phyloP scores from a whole-genome alignment of 2,888 invertebrate species.

The Boloria euphrosyne region DNA sequence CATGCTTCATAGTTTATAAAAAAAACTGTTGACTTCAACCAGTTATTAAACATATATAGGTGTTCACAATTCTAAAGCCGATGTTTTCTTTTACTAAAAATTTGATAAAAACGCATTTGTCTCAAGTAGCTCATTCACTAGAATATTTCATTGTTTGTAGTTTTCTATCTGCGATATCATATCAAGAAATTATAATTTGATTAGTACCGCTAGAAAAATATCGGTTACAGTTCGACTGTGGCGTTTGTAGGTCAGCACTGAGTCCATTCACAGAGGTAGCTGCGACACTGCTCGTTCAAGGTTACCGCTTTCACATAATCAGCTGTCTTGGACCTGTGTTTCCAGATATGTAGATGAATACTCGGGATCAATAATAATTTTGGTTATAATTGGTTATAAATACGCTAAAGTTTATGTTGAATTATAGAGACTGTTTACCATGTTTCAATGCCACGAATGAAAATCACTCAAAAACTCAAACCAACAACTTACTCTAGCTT shows the following conservation, averaged over 20 bases:
- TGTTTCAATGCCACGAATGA: no score
- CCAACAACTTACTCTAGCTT: no score
- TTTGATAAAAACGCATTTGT: no score
- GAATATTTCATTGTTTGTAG: not conserved
- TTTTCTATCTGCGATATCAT: conserved; percentile 9
- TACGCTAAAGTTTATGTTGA: no score
- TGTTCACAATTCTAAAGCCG: no score
- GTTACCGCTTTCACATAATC: conserved; percentile 65
- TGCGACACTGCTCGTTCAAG: conserved; percentile 58
- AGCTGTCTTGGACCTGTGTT: conserved; percentile 37
- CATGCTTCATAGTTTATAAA: no score
- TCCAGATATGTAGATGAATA: conserved; percentile 9
- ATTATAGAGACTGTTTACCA: no score
- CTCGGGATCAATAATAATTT: not conserved
- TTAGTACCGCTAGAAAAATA: conserved; percentile 54
- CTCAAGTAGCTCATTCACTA: not conserved
- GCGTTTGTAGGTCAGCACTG: conserved; percentile 63
- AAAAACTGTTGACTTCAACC: no score
- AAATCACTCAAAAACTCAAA: no score
- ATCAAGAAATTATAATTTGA: conserved; percentile 27
- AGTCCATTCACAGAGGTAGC: conserved; percentile 59
- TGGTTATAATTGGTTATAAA: no score
- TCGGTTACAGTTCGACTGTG: conserved; percentile 54
- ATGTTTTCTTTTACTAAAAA: no score
- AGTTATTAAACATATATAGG: no score